Conservation (phyloP, 2,797 vertebrate genomes). For the Meda fulgida region DNA sequence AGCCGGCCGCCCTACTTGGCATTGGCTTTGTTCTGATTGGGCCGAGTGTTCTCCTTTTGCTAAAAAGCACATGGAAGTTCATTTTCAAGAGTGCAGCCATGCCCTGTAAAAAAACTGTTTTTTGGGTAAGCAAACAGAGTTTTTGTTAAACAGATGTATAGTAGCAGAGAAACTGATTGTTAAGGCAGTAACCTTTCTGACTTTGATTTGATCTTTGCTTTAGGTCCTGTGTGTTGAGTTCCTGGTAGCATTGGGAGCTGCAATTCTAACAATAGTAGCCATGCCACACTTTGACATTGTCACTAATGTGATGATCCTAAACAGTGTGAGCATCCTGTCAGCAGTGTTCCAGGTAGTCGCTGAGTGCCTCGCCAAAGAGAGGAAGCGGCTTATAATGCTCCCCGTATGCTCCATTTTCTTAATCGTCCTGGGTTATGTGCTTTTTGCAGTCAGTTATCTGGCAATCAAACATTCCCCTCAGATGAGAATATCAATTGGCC, state of each 20-base stretch:
- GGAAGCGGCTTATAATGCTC: slow-evolving; percentile 52
- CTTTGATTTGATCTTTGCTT: background rate
- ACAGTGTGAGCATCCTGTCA: slow-evolving; percentile 61
- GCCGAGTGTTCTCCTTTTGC: slow-evolving; percentile 47
- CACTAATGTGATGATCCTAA: slow-evolving; percentile 62
- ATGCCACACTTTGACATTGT: slow-evolving; percentile 66
- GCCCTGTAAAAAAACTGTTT: slow-evolving; percentile 39
- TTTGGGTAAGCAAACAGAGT: slow-evolving; percentile 42
- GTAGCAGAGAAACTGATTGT: background rate
- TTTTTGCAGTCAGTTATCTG: slow-evolving; percentile 64
- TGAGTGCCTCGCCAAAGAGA: slow-evolving; percentile 56
- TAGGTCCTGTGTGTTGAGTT: slow-evolving; percentile 49
- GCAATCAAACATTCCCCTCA: slow-evolving; percentile 13
- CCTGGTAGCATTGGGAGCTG: slow-evolving; percentile 48
- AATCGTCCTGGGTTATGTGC: slow-evolving; percentile 61
- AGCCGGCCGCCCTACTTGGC: slow-evolving; percentile 16
- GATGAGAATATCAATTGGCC: slow-evolving; percentile 55
- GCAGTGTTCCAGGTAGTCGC: slow-evolving; percentile 60
- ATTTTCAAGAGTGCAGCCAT: slow-evolving; percentile 52
- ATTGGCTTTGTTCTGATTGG: slow-evolving; percentile 48
- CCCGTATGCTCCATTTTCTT: slow-evolving; percentile 61
- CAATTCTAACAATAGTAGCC: slow-evolving; percentile 54
- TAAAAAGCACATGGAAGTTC: slow-evolving; percentile 60
- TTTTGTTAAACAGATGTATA: background rate
- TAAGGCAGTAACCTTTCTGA: background rate